A percentile compares a stretch with the other conserved stretches of the same genome.
phyloP scores from a whole-genome alignment of 2,797 vertebrate species.

The Zenarchopterus dispar region DNA sequence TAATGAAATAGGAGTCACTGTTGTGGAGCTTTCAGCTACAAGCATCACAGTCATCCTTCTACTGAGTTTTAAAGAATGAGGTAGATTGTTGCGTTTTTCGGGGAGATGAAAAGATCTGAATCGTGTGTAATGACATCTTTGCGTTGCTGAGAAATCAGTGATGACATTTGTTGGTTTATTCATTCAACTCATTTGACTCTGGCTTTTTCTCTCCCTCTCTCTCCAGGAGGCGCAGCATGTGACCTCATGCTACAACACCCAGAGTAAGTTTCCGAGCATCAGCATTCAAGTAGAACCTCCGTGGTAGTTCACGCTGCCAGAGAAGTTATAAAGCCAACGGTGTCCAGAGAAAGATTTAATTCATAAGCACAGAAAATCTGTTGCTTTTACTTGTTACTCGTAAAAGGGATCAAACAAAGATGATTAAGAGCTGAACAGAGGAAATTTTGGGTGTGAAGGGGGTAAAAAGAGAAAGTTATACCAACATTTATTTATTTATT shows the following conservation, averaged over 20 bases:
- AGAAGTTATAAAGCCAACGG: constrained; percentile 25
- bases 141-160: constrained; percentile 72
- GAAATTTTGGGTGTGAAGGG: too few relatives aligned
- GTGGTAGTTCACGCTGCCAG: constrained; percentile 41
- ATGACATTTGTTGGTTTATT: constrained; percentile 72
- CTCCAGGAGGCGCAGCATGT: constrained; percentile 92
- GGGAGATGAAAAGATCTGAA: constrained; percentile 45
- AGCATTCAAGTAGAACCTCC: constrained; percentile 24
- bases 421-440: too few relatives aligned
- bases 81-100: constrained; percentile 13
- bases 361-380: too few relatives aligned
- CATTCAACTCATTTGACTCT: constrained; percentile 64
- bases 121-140: constrained; percentile 41
- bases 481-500: too few relatives aligned
- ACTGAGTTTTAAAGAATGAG: constrained; percentile 42
- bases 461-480: too few relatives aligned
- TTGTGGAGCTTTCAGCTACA: constrained; percentile 17
- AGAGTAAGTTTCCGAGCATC: constrained; percentile 88
- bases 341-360: constrained; percentile 31
- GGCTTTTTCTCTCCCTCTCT: constrained; percentile 67
- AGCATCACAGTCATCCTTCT: constrained; percentile 43
- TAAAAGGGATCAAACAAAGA: too few relatives aligned
- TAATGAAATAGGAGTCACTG: constrained; percentile 45
- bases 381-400: too few relatives aligned
- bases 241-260: constrained; percentile 92